Conservation (phyloP, 2,888 invertebrate genomes). For the Epicampocera succincta region DNA sequence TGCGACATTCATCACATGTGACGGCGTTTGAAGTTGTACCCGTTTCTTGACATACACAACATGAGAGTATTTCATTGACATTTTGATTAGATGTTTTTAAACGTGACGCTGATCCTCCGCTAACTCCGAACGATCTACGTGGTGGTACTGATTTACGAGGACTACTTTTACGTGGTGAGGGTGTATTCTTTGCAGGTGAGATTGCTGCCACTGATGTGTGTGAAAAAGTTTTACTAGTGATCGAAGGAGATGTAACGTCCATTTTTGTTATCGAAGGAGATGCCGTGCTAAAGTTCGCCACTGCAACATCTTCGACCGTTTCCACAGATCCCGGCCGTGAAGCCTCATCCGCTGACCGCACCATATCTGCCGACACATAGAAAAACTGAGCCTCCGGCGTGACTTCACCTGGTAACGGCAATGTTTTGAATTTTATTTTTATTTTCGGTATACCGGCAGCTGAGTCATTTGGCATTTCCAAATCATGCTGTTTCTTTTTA, state of each 20-base stretch:
- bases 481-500: conserved; percentile 87
- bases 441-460: conserved; percentile 86
- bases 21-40: conserved; percentile 78
- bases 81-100: conserved; percentile 52
- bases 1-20: conserved; percentile 95
- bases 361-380: conserved; percentile 86
- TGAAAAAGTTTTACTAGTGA: conserved; percentile 44
- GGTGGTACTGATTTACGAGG: conserved; percentile 76
- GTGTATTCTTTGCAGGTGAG: conserved; percentile 66
- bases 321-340: conserved; percentile 81
- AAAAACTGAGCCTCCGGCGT: conserved; percentile 92
- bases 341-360: conserved; percentile 79
- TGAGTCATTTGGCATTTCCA: conserved; percentile 83
- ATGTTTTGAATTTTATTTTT: conserved; percentile 86
- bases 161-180: conserved; percentile 76
- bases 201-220: conserved; percentile 53
- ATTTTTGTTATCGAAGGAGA: conserved; percentile 50
- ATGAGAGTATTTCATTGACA: conserved; percentile 70
- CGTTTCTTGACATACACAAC: conserved; percentile 76
- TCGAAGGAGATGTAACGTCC: conserved; percentile 41
- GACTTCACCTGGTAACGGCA: conserved; percentile 83
- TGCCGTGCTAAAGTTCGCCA: conserved; percentile 49
- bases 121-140: conserved; percentile 69
- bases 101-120: conserved; percentile 48
- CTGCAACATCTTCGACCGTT: conserved; percentile 78